phyloP scores from a whole-genome alignment of 2,113 vertebrate species.

The Ciconia boyciana region DNA sequence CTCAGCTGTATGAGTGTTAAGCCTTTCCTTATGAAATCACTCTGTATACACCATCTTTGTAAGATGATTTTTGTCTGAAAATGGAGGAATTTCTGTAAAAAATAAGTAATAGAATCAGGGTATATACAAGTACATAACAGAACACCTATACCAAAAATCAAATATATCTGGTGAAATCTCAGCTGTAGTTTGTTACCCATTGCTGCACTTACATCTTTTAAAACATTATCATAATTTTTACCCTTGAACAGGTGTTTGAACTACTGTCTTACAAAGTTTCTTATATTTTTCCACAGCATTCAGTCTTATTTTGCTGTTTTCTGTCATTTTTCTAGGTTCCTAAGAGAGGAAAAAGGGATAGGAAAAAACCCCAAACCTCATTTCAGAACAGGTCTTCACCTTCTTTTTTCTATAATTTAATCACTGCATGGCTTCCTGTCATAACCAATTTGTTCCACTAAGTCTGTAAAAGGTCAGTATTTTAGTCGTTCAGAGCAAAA shows the following conservation, averaged over 20 bases:
- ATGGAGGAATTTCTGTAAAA: neutral
- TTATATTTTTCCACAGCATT: neutral
- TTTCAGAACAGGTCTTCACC: neutral
- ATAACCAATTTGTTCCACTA: neutral
- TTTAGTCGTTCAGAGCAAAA: neutral
- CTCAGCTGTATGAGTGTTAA: neutral
- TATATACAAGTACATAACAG: neutral
- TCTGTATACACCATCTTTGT: neutral
- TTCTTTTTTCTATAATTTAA: neutral
- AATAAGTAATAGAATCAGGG: neutral
- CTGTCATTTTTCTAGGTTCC: neutral
- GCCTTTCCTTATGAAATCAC: neutral
- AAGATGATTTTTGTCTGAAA: neutral
- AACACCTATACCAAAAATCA: neutral
- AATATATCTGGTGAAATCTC: neutral
- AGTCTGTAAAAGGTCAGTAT: neutral
- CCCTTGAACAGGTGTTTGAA: neutral
- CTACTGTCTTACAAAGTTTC: neutral
- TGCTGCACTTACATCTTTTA: neutral
- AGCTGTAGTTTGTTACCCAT: neutral
- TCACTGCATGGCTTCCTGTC: neutral
- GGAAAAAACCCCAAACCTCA: neutral
- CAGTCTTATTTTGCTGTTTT: neutral
- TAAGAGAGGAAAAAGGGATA: neutral
- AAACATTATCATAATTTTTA: neutral